Conservation (phyloP, 2,888 invertebrate species). For the Leucozona laternaria region DNA sequence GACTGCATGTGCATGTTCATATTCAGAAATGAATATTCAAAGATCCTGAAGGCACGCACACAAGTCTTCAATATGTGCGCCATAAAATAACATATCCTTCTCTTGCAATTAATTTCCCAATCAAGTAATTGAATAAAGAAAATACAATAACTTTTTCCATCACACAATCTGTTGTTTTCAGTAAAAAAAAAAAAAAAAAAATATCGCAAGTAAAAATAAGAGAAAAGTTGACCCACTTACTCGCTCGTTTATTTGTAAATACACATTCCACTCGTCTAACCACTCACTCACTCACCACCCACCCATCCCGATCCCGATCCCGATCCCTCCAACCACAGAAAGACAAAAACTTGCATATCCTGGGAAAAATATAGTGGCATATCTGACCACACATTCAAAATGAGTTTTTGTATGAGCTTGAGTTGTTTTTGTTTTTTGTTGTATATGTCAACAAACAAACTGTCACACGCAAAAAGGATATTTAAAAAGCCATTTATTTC, state of each 20-base stretch:
- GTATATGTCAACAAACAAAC: conserved; percentile 4
- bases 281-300: background rate
- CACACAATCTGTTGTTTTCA: background rate
- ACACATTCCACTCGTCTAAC: background rate
- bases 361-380: conserved; percentile 16
- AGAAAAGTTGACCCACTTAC: background rate
- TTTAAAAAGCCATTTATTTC: conserved; percentile 27
- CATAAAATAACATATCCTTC: background rate
- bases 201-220: background rate
- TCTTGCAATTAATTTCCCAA: conserved; percentile 9
- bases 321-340: background rate
- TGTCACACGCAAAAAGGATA: conserved; percentile 21
- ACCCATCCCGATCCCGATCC: too few relatives aligned
- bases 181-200: conserved; percentile 15
- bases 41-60: background rate
- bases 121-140: conserved; percentile 16
- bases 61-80: background rate
- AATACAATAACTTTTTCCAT: background rate
- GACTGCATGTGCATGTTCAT: too few relatives aligned
- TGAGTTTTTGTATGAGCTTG: conserved; percentile 12
- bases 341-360: conserved; percentile 1
- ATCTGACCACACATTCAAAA: conserved; percentile 22
- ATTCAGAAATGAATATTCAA: background rate
- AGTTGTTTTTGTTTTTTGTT: background rate
- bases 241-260: background rate